Conservation (phyloP, 2,888 invertebrate species). For the Dicyrtoma fusca region DNA sequence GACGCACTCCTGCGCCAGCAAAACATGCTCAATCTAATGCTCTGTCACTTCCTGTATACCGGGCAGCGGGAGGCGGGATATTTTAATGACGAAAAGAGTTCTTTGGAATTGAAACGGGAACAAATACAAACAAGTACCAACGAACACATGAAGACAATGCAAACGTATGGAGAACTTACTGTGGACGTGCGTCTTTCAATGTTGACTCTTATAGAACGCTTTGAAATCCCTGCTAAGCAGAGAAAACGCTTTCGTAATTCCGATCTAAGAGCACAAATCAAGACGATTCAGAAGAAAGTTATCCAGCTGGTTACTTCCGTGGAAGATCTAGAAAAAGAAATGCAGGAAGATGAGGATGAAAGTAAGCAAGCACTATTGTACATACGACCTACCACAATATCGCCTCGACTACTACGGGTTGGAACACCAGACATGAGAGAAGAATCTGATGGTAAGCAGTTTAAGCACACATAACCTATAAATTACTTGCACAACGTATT, state of each 20-base stretch:
- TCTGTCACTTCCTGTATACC: constrained; percentile 51
- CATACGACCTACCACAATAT: constrained; percentile 40
- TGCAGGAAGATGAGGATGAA: constrained; percentile 34
- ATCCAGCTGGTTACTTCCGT: constrained; percentile 33
- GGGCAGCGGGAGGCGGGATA: constrained; percentile 45
- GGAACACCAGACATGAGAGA: constrained; percentile 47
- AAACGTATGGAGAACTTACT: constrained; percentile 45
- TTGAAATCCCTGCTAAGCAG: constrained; percentile 30
- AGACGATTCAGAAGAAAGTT: constrained; percentile 38
- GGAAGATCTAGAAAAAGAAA: constrained; percentile 24
- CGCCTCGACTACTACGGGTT: constrained; percentile 44
- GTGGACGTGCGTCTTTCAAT: constrained; percentile 45
- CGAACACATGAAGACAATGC: no score
- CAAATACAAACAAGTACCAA: constrained; percentile 35
- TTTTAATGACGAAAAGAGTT: constrained; percentile 34
- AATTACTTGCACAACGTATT: no score
- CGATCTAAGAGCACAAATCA: constrained; percentile 39
- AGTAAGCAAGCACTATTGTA: constrained; percentile 42
- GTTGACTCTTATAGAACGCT: constrained; percentile 44
- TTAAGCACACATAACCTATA: no score
- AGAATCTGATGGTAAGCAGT: constrained; percentile 44
- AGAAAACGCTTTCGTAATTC: constrained; percentile 40
- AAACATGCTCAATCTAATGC: constrained; percentile 46
- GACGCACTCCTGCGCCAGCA: constrained; percentile 49
- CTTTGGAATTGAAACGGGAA: constrained; percentile 26